These are phyloP conservation scores for Euwallacea fornicatus DNA, from an alignment of 1,140 invertebrate genomes.

Conservation along the genomic window DNA sequence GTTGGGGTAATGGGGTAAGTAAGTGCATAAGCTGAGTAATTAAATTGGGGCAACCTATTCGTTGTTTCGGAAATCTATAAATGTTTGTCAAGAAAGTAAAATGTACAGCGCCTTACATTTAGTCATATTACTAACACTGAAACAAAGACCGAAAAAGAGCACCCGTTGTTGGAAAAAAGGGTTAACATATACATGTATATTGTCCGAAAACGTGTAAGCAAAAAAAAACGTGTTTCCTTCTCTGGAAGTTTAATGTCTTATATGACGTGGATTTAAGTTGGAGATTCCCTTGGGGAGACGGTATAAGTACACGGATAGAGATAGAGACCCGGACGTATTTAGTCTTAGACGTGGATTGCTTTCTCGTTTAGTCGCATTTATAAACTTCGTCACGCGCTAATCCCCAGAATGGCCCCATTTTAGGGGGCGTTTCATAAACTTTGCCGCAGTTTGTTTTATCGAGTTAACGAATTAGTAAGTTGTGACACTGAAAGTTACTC, in stretches of 20 bases:
- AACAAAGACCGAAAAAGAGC: too few species aligned
- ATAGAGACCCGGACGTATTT: constrained; percentile 5
- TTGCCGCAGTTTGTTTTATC: too few species aligned
- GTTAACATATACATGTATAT: neutral
- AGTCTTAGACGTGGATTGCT: constrained; percentile 32
- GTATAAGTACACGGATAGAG: constrained; percentile 13
- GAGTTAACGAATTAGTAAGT: too few species aligned
- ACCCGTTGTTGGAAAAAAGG: neutral
- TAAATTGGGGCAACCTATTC: too few species aligned
- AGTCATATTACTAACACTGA: too few species aligned
- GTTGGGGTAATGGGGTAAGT: too few species aligned
- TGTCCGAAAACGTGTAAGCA: neutral
- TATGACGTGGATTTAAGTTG: constrained; percentile 21
- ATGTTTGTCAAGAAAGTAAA: too few species aligned
- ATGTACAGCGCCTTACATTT: too few species aligned
- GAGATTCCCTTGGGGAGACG: constrained; percentile 5
- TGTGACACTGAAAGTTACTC: too few species aligned
- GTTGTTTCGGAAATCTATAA: too few species aligned
- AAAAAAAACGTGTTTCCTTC: constrained; percentile 1
- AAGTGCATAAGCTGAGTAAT: too few species aligned
- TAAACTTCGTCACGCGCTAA: constrained; percentile 40
- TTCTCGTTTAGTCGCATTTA: constrained; percentile 39
- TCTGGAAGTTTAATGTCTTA: constrained; percentile 16
- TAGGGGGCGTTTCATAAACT: neutral
- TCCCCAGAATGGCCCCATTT: constrained; percentile 28